phyloP scores from a whole-genome alignment of 2,113 vertebrate genomes.

The Myotis davidii region DNA sequence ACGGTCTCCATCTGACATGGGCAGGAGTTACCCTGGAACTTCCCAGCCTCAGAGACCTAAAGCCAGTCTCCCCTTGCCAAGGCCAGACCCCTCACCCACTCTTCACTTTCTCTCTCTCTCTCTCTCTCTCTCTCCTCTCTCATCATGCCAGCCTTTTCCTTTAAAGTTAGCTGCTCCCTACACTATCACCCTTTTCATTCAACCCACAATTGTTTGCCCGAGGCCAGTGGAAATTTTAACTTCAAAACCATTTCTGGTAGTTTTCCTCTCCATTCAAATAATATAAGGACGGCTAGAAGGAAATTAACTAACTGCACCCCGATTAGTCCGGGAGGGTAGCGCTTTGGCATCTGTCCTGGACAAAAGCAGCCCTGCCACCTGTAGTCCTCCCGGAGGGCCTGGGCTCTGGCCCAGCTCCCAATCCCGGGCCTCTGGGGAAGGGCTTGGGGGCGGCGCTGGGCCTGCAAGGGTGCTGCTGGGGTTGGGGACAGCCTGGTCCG shows the following conservation, averaged over 20 bases:
- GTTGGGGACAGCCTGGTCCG: not conserved
- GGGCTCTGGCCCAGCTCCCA: not conserved
- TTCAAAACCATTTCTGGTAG: slow-evolving; percentile 28
- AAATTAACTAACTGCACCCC: not conserved
- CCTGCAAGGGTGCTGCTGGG: too few relatives aligned
- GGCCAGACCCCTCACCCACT: not conserved
- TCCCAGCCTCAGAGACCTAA: not conserved
- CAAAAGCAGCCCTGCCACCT: not conserved
- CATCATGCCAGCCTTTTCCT: not conserved
- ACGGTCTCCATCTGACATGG: accelerated
- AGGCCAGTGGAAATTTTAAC: slow-evolving; percentile 45
- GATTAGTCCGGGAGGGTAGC: not conserved
- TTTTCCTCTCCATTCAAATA: not conserved
- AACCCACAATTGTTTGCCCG: not conserved
- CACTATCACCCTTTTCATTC: not conserved
- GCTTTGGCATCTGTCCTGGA: not conserved
- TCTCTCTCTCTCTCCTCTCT: not conserved
- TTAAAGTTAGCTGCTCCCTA: not conserved
- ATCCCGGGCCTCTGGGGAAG: not conserved
- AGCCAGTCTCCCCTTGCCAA: not conserved
- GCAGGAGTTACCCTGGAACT: not conserved
- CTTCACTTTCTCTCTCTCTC: not conserved
- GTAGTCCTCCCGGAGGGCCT: not conserved
- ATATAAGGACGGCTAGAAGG: not conserved
- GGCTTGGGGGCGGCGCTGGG: not conserved